Percentiles rank a stretch among this genome's conserved stretches.
These are phyloP conservation scores for Aphaenogaster floridana DNA, from an alignment of 1,140 invertebrate genomes.

Conservation along the genomic window DNA sequence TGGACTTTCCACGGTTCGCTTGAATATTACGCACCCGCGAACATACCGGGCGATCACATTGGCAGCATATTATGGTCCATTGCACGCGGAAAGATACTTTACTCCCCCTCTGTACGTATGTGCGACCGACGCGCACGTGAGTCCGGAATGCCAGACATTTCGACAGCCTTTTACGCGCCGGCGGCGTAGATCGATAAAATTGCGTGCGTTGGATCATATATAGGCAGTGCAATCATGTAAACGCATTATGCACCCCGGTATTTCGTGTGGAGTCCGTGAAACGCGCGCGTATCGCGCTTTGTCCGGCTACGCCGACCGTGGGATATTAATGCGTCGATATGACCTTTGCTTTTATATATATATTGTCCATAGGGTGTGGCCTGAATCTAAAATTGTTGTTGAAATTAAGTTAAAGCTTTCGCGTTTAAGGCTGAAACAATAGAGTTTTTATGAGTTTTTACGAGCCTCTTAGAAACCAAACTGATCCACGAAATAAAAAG, in stretches of 20 bases:
- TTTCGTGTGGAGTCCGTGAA: neutral
- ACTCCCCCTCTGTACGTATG: neutral
- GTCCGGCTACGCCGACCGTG: neutral
- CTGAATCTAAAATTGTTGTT: neutral
- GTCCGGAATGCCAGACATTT: constrained; percentile 43
- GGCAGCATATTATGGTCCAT: constrained; percentile 18
- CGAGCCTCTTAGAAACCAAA: neutral
- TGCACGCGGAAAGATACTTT: constrained; percentile 32
- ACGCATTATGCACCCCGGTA: constrained; percentile 29
- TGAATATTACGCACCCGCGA: constrained; percentile 23
- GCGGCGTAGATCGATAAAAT: constrained; percentile 29
- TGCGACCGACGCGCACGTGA: neutral
- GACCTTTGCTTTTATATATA: neutral
- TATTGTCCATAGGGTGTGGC: neutral
- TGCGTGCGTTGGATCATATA: constrained; percentile 1
- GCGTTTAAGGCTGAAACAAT: neutral
- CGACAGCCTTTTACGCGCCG: constrained; percentile 33
- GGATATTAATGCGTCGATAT: constrained; percentile 26
- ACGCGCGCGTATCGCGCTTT: neutral
- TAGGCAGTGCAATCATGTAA: constrained; percentile 5
- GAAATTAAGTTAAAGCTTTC: neutral
- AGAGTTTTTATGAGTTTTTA: neutral
- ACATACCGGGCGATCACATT: constrained; percentile 12
- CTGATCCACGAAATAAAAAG: neutral
- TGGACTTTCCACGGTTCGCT: constrained; percentile 55